These are phyloP conservation scores for Hetaerina titia DNA, from an alignment of 2,888 invertebrate genomes.

Conservation along the genomic window DNA sequence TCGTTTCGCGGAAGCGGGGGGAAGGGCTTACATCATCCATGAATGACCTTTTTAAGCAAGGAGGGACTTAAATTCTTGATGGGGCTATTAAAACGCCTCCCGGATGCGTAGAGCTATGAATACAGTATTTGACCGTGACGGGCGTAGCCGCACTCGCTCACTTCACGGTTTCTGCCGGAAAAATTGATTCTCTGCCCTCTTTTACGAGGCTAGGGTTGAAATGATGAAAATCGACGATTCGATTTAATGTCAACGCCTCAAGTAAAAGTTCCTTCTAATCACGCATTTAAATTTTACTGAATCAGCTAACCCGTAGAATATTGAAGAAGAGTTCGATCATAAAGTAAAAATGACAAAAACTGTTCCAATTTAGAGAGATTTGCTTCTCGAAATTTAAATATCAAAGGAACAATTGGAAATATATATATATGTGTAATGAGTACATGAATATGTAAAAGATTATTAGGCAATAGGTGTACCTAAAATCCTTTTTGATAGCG, in stretches of 20 bases:
- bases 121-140: slow-evolving; percentile 35
- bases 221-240: not conserved
- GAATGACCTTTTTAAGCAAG: slow-evolving; percentile 27
- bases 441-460: too few species aligned
- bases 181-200: not conserved
- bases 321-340: too few species aligned
- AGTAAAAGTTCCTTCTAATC: not conserved
- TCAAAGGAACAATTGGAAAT: too few species aligned
- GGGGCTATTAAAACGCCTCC: slow-evolving; percentile 50
- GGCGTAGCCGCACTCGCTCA: slow-evolving; percentile 20
- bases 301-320: too few species aligned
- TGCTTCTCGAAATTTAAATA: too few species aligned
- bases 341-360: too few species aligned
- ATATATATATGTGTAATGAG: too few species aligned
- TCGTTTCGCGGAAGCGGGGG: slow-evolving; percentile 29
- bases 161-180: slow-evolving; percentile 24
- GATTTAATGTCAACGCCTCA: not conserved
- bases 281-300: not conserved
- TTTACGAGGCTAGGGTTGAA: not conserved
- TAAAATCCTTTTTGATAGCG: too few species aligned
- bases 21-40: slow-evolving; percentile 4
- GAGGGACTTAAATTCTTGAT: slow-evolving; percentile 59
- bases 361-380: too few species aligned
- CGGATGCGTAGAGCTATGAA: slow-evolving; percentile 50
- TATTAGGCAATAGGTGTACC: too few species aligned